Base-by-base conservation (phyloP, 2,113 vertebrate genomes). In the Platysternon megacephalum region DNA sequence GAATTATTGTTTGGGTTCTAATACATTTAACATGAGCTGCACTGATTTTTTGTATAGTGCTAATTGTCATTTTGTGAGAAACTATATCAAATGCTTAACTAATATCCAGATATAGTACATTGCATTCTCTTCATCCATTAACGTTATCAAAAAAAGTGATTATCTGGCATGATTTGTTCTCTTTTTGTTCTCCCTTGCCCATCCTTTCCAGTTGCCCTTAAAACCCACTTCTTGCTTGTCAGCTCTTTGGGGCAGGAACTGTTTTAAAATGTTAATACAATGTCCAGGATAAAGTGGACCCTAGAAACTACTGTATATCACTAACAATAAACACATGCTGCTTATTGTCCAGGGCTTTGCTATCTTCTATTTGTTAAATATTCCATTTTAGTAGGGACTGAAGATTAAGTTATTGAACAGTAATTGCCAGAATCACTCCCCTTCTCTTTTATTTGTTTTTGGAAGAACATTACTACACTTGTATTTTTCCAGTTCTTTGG, bases 101-200 rank as follows among this genome's bases (percentile, higher is more conserved):
- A 92, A 94, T 94, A 96, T 94, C 80, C 94, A 51, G 92, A 96
- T 81, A 28, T 85, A 96, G 87, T 94, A 68, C 83, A 52, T 80
- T 93, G 35, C 72, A 86, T 92, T 96, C 90, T 95, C 82, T 93
- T 61, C 44, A 90, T 91, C 96, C 76, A 82, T 65, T 94, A 90
- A 82, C 91, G 90, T 94, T 87, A 97, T 96, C 93, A 3, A 96
- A 96, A 90, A 93, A 96, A 90, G 85, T 93, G 94, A 97, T 97
- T 96, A 95, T 91, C 86, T 3, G 0, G n/a, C 85, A 93, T 89
- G 93, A 85, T 95, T 97, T 96, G 89, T 97, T 96, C 96, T 94
- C 94, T 90, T 5, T 90, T 5, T 90, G 17, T 82, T 53, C 51
- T 94, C 84, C 93, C 58, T 93, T 82, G 79, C 78, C 68, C 78